Evolutionary conservation across 1,140 invertebrate genomes (phyloP).

Genomic region (Diorhabda carinulata): DNA sequence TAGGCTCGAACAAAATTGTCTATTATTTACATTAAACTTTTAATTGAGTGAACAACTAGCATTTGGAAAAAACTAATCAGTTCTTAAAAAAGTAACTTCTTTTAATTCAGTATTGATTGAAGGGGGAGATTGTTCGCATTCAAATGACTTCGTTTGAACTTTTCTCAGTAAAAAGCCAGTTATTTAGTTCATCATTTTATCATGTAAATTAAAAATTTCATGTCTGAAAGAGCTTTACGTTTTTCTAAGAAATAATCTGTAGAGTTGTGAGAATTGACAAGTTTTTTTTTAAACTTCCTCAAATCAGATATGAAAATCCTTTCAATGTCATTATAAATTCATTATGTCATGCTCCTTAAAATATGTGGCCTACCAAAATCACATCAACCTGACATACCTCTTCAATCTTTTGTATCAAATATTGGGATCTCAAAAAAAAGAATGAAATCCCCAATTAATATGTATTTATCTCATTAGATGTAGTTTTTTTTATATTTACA

Average conservation of each 20-base stretch:
- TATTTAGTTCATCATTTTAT: neutral
- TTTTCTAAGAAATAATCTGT: neutral
- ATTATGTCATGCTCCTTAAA: too few species aligned
- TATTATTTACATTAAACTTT: constrained; percentile 19
- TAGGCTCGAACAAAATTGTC: neutral
- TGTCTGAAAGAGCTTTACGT: neutral
- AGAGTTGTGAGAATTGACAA: neutral
- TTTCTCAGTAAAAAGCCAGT: neutral
- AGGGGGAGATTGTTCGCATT: constrained; percentile 9
- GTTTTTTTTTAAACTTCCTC: neutral
- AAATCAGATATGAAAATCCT: neutral
- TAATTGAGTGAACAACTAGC: constrained; percentile 11
- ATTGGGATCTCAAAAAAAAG: too few species aligned
- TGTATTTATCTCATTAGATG: too few species aligned
- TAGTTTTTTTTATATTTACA: too few species aligned
- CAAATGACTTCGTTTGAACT: constrained; percentile 20
- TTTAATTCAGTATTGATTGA: constrained; percentile 21
- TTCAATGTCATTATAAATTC: neutral
- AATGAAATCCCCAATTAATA: too few species aligned
- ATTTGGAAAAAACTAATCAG: constrained; percentile 8
- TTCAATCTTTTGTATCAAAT: too few species aligned
- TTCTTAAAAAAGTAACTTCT: neutral
- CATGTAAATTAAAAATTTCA: neutral
- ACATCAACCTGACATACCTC: too few species aligned
- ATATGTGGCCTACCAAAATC: too few species aligned